These are phyloP conservation scores for Macropodus opercularis DNA, from an alignment of 2,797 vertebrate species.

Conservation along the genomic window DNA sequence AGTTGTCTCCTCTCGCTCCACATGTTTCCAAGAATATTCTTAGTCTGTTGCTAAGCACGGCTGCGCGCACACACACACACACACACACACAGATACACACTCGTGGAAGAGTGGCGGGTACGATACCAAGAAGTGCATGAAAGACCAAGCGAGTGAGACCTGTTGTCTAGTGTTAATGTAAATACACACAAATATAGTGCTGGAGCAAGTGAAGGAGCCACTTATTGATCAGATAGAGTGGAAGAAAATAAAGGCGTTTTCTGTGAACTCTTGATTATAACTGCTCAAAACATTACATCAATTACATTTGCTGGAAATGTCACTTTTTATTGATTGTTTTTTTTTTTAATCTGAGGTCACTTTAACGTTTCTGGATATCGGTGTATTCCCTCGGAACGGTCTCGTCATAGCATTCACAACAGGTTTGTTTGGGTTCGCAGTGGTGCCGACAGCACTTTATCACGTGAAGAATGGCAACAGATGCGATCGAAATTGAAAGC, in stretches of 20 bases:
- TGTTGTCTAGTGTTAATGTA: constrained; percentile 19
- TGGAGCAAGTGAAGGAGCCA: too few species aligned
- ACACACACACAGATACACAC: constrained; percentile 9
- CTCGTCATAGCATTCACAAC: too few species aligned
- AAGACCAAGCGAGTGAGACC: constrained; percentile 6
- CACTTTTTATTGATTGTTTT: too few species aligned
- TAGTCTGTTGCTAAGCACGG: constrained; percentile 57
- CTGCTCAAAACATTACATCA: too few species aligned
- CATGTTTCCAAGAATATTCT: constrained; percentile 59
- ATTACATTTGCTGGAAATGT: too few species aligned
- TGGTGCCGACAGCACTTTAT: background rate
- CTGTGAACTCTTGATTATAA: too few species aligned
- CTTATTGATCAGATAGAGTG: too few species aligned
- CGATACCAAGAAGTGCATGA: constrained; percentile 3
- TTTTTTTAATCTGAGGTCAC: too few species aligned
- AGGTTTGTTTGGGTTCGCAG: background rate
- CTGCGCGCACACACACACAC: background rate
- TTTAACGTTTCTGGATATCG: too few species aligned
- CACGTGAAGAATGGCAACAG: background rate
- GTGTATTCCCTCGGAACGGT: too few species aligned
- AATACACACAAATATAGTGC: background rate
- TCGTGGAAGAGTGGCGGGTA: constrained; percentile 3
- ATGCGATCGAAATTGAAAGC: background rate
- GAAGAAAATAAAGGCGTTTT: too few species aligned
- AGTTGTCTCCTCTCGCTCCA: constrained; percentile 50